Conservation (phyloP, 2,113 vertebrate genomes). For the Orycteropus afer region DNA sequence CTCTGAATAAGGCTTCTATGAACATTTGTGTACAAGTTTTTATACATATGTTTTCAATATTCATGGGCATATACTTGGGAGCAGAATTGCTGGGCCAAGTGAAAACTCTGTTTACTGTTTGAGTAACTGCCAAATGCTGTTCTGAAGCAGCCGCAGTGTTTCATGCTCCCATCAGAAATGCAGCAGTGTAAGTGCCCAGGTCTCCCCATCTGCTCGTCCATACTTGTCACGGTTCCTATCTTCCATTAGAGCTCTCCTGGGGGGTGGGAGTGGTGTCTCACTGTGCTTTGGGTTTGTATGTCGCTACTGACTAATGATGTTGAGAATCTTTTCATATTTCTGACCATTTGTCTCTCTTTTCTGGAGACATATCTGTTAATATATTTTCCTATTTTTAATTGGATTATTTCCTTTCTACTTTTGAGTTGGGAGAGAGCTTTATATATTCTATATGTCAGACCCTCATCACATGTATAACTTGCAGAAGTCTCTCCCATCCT, state of each 20-base stretch:
- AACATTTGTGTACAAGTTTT: background rate
- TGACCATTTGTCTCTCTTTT: background rate
- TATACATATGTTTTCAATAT: background rate
- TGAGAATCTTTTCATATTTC: background rate
- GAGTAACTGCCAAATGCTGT: background rate
- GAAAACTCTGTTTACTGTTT: background rate
- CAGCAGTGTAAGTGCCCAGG: background rate
- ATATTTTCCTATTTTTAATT: background rate
- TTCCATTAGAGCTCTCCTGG: background rate
- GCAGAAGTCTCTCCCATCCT: background rate
- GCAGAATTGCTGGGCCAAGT: background rate
- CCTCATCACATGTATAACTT: background rate
- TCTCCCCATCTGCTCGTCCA: background rate
- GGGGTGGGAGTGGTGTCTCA: background rate
- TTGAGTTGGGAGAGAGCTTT: background rate
- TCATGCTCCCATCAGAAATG: background rate
- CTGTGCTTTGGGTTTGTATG: background rate
- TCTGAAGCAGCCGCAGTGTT: background rate
- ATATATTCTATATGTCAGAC: background rate
- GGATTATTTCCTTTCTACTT: background rate
- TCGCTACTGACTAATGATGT: background rate
- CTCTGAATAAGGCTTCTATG: background rate
- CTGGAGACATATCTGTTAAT: background rate
- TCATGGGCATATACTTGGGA: background rate
- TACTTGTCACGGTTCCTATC: background rate